Conservation (phyloP, 2,113 vertebrate genomes). For the Syngnathus typhle region DNA sequence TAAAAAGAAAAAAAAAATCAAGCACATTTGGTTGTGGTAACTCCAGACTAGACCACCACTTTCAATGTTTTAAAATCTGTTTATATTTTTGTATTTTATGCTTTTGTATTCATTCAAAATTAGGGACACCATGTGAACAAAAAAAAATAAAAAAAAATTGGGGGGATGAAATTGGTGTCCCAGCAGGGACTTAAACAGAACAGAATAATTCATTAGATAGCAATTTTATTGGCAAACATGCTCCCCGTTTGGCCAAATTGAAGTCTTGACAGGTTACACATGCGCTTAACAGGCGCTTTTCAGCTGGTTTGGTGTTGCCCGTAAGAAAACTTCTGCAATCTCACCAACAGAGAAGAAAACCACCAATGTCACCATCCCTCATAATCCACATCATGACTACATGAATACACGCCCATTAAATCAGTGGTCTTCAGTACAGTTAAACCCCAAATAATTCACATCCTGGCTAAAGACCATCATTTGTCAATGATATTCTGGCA, state of each 20-base stretch:
- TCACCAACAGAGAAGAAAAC: not conserved
- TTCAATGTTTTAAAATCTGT: constrained; percentile 29
- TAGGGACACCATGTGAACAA: constrained; percentile 7
- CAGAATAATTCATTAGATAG: constrained; percentile 10
- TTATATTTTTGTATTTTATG: constrained; percentile 10
- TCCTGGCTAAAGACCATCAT: not conserved
- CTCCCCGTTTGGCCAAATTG: constrained; percentile 2
- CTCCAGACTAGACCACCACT: constrained; percentile 23
- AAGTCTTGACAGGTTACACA: not conserved
- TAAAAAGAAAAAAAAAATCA: constrained; percentile 37
- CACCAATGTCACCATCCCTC: not conserved
- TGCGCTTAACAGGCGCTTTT: not conserved
- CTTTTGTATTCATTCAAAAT: constrained; percentile 21
- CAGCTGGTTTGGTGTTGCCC: not conserved
- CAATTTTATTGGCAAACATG: constrained; percentile 22
- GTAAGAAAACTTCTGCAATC: not conserved
- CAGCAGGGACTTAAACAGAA: constrained; percentile 15
- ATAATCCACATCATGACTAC: not conserved
- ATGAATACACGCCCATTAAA: not conserved
- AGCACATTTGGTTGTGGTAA: constrained; percentile 41
- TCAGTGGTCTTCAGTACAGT: not conserved
- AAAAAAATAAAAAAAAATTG: not conserved
- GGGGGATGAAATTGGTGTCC: too few species aligned
- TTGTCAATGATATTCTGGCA: not conserved
- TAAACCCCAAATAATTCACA: not conserved